phyloP scores from a whole-genome alignment of 1,140 invertebrate species.

The Dendroctonus valens region DNA sequence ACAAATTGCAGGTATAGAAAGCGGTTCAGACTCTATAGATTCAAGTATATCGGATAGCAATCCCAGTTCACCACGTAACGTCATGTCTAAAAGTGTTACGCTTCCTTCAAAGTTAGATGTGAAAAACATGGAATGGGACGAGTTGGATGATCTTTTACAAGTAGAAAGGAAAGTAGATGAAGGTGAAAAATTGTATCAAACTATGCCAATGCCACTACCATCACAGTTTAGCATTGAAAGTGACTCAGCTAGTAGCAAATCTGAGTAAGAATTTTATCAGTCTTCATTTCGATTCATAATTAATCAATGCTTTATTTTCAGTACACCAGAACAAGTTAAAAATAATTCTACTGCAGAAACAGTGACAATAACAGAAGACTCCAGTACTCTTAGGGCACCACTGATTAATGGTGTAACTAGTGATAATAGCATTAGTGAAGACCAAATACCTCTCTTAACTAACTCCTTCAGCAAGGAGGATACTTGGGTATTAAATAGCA shows the following conservation, averaged over 20 bases:
- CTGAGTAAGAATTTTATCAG: neutral
- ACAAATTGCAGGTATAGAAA: conserved; percentile 41
- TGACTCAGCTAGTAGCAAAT: conserved; percentile 6
- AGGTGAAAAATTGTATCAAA: conserved; percentile 67
- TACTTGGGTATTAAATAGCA: conserved; percentile 39
- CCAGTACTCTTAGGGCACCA: conserved; percentile 22
- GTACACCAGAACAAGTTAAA: conserved; percentile 23
- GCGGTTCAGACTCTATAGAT: conserved; percentile 40
- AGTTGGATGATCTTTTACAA: conserved; percentile 67
- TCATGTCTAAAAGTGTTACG: conserved; percentile 57
- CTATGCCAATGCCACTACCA: conserved; percentile 66
- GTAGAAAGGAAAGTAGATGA: conserved; percentile 67
- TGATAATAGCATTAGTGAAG: conserved; percentile 33
- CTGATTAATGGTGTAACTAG: conserved; percentile 8
- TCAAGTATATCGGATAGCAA: conserved; percentile 37
- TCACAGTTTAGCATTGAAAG: conserved; percentile 56
- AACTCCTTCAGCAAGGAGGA: conserved; percentile 38
- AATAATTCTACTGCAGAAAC: conserved; percentile 6
- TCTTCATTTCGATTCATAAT: too few relatives aligned
- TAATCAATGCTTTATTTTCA: conserved; percentile 5
- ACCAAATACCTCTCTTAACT: conserved; percentile 36
- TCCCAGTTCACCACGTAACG: conserved; percentile 33
- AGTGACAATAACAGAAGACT: conserved; percentile 27
- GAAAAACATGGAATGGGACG: conserved; percentile 67
- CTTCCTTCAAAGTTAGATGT: conserved; percentile 68